Conservation (phyloP, 2,113 vertebrate genomes). For the Miniopterus natalensis region DNA sequence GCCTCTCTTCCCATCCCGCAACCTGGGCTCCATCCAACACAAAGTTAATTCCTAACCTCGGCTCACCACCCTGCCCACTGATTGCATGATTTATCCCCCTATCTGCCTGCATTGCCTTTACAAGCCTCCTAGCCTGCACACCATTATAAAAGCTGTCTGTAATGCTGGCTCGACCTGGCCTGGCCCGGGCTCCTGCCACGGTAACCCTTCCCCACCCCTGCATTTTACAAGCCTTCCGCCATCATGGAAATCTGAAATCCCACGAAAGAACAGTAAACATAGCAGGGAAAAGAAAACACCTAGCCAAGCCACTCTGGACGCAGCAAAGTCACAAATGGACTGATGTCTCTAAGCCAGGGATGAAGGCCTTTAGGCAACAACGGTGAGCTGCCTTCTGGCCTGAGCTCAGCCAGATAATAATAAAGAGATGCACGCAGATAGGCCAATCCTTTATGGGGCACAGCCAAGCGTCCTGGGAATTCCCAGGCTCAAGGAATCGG, state of each 20-base stretch:
- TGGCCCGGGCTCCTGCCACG: constrained; percentile 61
- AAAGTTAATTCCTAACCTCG: constrained; percentile 91
- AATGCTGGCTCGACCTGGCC: constrained; percentile 79
- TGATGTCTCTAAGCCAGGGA: constrained; percentile 59
- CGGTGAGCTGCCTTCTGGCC: constrained; percentile 4
- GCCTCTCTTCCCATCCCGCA: constrained; percentile 88
- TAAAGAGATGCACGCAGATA: constrained; percentile 15
- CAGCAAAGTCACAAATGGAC: constrained; percentile 72
- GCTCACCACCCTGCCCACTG: constrained; percentile 89
- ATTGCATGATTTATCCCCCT: constrained; percentile 90
- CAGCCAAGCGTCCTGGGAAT: constrained; percentile 68
- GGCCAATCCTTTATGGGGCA: constrained; percentile 9
- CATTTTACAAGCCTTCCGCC: constrained; percentile 86
- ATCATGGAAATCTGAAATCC: constrained; percentile 89
- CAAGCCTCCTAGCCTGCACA: constrained; percentile 85
- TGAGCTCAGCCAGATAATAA: background rate
- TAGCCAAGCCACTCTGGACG: constrained; percentile 70
- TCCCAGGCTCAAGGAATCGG: constrained; percentile 62
- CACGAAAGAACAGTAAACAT: constrained; percentile 92
- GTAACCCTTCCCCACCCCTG: constrained; percentile 67
- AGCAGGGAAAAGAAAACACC: constrained; percentile 83
- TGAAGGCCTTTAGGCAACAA: constrained; percentile 37
- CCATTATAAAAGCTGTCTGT: constrained; percentile 90
- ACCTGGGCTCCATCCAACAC: constrained; percentile 89
- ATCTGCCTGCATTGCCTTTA: constrained; percentile 89